phyloP scores from a whole-genome alignment of 1,140 invertebrate genomes.

The Heterodera schachtii region DNA sequence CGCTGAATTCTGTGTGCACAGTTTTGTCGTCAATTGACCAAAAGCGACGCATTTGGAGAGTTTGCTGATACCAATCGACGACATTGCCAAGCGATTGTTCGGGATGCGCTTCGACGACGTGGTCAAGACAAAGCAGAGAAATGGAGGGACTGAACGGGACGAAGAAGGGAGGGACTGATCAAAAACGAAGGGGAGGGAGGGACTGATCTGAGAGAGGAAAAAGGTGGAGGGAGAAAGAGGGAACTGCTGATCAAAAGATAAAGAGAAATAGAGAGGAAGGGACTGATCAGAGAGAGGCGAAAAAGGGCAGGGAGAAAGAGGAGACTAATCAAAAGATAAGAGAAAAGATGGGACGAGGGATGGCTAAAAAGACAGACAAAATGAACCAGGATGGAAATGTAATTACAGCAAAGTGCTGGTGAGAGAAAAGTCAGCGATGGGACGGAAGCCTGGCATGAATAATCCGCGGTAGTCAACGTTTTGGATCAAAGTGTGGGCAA shows the following conservation, averaged over 20 bases:
- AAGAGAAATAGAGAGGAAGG: no score
- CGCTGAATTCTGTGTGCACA: slow-evolving; percentile 87
- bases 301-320: no score
- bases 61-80: slow-evolving; percentile 89
- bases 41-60: slow-evolving; percentile 90
- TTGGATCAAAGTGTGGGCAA: slow-evolving; percentile 92
- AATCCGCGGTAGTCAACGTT: slow-evolving; percentile 79
- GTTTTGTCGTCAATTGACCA: slow-evolving; percentile 97
- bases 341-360: no score
- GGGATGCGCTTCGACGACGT: slow-evolving; percentile 94
- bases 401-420: background rate
- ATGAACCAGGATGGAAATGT: background rate
- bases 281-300: no score
- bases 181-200: no score
- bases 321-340: no score
- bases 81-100: slow-evolving; percentile 83
- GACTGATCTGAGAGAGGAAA: no score
- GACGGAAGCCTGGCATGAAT: slow-evolving; percentile 76
- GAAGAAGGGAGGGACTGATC: background rate
- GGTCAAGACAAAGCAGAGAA: slow-evolving; percentile 76
- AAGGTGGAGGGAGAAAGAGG: no score
- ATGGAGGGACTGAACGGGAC: slow-evolving; percentile 40
- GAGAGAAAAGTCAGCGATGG: slow-evolving; percentile 40
- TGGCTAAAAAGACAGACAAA: no score
- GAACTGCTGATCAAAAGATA: no score